These are phyloP conservation scores for Lepidocyrtoides sp. DNA, from an alignment of 2,888 invertebrate species.

Conservation along the genomic window DNA sequence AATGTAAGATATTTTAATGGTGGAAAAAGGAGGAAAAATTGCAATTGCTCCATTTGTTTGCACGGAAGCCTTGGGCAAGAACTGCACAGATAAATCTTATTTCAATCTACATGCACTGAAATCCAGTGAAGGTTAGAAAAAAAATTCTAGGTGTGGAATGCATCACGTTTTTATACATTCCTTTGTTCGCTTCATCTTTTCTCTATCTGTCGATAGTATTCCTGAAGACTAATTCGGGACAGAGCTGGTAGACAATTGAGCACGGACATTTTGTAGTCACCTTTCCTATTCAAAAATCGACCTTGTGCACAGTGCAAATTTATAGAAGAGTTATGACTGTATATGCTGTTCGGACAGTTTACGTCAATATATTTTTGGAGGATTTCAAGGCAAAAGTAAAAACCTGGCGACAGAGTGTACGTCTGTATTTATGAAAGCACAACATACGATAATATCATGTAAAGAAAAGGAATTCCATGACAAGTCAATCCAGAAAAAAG, in stretches of 20 bases:
- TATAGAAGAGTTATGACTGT: background rate
- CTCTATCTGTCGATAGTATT: background rate
- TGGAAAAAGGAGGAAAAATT: background rate
- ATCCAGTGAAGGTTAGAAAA: background rate
- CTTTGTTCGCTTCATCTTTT: too few relatives aligned
- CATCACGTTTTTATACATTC: background rate
- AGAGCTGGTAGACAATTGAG: conserved; percentile 64
- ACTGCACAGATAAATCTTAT: conserved; percentile 52
- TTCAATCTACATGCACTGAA: conserved; percentile 44
- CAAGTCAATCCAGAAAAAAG: conserved; percentile 65
- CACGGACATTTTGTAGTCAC: conserved; percentile 48
- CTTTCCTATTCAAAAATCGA: background rate
- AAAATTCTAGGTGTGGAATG: background rate
- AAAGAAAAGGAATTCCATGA: conserved; percentile 56
- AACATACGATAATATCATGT: conserved; percentile 33
- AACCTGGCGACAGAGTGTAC: background rate
- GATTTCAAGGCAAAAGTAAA: background rate
- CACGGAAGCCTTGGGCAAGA: background rate
- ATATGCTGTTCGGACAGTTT: background rate
- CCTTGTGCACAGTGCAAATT: background rate
- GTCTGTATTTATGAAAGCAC: background rate
- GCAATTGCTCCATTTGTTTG: background rate
- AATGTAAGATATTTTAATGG: background rate
- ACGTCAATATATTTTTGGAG: background rate
- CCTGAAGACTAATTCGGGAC: conserved; percentile 45